These are phyloP conservation scores for Mesochorus sp. DNA, from an alignment of 2,888 invertebrate species.

Conservation along the genomic window DNA sequence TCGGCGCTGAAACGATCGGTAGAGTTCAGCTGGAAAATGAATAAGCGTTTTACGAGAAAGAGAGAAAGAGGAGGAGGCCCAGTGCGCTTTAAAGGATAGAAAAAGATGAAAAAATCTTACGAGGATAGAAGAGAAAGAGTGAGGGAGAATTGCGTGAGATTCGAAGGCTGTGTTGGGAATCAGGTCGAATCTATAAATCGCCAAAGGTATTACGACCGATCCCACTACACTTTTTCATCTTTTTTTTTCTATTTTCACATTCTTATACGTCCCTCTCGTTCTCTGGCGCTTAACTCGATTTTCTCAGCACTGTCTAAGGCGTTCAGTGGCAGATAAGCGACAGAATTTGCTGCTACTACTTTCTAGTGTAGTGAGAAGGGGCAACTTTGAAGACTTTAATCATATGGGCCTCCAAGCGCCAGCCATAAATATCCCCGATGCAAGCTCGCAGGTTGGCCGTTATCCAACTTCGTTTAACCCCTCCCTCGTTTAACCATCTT, in stretches of 20 bases:
- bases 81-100: constrained; percentile 5
- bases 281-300: constrained; percentile 10
- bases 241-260: constrained; percentile 15
- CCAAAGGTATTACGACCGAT: constrained; percentile 34
- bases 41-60: constrained; percentile 6
- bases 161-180: constrained; percentile 59
- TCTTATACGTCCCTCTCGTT: constrained; percentile 18
- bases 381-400: constrained; percentile 72
- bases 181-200: constrained; percentile 65
- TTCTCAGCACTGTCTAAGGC: constrained; percentile 1
- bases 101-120: constrained; percentile 46
- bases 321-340: constrained; percentile 35
- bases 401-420: constrained; percentile 74
- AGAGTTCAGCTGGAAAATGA: constrained; percentile 21
- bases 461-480: constrained; percentile 73
- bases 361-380: constrained; percentile 56
- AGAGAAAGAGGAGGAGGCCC: background rate
- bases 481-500: constrained; percentile 65
- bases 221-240: constrained; percentile 23
- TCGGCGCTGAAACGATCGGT: constrained; percentile 38
- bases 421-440: constrained; percentile 73
- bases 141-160: constrained; percentile 28
- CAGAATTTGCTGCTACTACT: constrained; percentile 16
- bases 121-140: background rate
- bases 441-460: constrained; percentile 71